Percentiles rank a stretch among this genome's conserved stretches.
These are phyloP conservation scores for Cygnus buccinator DNA, from an alignment of 2,113 vertebrate genomes.

Conservation along the genomic window DNA sequence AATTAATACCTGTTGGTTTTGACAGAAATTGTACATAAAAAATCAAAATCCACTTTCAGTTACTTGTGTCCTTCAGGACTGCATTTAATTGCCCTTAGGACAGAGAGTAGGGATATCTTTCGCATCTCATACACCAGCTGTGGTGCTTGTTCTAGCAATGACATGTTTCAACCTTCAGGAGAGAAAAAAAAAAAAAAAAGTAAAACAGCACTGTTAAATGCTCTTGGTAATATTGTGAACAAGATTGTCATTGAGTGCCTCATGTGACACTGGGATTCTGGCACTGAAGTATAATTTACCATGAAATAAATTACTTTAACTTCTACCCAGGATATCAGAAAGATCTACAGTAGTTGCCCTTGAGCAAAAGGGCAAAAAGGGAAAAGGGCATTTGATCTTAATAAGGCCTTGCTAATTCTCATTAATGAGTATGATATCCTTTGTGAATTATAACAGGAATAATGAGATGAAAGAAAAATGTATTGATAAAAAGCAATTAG, in stretches of 20 bases:
- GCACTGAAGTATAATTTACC: neutral
- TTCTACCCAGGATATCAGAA: constrained; percentile 21
- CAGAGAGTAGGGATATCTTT: neutral
- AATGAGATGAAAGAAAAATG: constrained; percentile 42
- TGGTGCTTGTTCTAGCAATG: neutral
- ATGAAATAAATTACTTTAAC: constrained; percentile 14
- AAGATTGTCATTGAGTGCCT: neutral
- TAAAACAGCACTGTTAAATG: neutral
- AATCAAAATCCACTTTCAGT: neutral
- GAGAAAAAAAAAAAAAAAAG: neutral
- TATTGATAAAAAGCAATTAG: constrained; percentile 66
- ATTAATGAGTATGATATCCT: constrained; percentile 50
- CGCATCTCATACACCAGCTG: neutral
- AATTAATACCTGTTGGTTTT: neutral
- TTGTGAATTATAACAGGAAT: constrained; percentile 50
- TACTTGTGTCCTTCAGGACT: neutral
- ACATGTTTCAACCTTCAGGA: constrained; percentile 11
- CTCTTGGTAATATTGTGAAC: neutral
- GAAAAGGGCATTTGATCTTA: constrained; percentile 34
- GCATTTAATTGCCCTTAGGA: constrained; percentile 1
- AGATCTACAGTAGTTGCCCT: neutral
- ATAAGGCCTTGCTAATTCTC: constrained; percentile 38
- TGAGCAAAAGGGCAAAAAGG: constrained; percentile 25
- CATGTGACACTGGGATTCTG: neutral
- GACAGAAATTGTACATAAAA: neutral